Conservation (phyloP, 2,888 invertebrate genomes). For the Scaptomyza reducta region DNA sequence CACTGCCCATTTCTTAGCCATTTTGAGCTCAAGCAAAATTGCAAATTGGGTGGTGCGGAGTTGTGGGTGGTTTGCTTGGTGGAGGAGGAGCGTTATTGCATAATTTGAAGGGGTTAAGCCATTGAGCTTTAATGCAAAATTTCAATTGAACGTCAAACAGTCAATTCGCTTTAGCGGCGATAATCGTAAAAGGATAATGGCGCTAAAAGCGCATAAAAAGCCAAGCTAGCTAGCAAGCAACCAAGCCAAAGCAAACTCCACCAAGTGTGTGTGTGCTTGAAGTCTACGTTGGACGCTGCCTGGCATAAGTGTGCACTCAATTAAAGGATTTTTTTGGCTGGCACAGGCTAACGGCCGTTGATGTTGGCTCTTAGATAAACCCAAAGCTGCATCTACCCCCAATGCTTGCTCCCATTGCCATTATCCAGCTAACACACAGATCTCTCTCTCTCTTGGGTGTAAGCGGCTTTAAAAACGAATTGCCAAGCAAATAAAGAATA, state of each 20-base stretch:
- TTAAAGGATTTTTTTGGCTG: conserved; percentile 68
- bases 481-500: conserved; percentile 23
- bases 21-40: conserved; percentile 24
- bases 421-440: conserved; percentile 10
- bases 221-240: conserved; percentile 33
- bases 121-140: conserved; percentile 79
- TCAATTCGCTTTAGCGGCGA: conserved; percentile 79
- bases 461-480: conserved; percentile 37
- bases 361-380: conserved; percentile 59
- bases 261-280: conserved; percentile 10
- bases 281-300: conserved; percentile 34
- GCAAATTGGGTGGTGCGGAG: too few relatives aligned
- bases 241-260: conserved; percentile 16
- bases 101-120: conserved; percentile 80
- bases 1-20: conserved; percentile 6
- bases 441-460: neutral
- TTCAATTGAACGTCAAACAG: conserved; percentile 81
- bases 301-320: conserved; percentile 76
- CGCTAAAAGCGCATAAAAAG: conserved; percentile 79
- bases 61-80: neutral
- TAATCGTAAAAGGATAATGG: conserved; percentile 81
- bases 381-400: conserved; percentile 14
- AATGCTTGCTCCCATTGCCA: neutral
- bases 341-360: conserved; percentile 53
- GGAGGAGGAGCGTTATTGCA: conserved; percentile 57